Evolutionary conservation across 2,888 invertebrate species (phyloP).

Genomic region (Alitta virens): DNA sequence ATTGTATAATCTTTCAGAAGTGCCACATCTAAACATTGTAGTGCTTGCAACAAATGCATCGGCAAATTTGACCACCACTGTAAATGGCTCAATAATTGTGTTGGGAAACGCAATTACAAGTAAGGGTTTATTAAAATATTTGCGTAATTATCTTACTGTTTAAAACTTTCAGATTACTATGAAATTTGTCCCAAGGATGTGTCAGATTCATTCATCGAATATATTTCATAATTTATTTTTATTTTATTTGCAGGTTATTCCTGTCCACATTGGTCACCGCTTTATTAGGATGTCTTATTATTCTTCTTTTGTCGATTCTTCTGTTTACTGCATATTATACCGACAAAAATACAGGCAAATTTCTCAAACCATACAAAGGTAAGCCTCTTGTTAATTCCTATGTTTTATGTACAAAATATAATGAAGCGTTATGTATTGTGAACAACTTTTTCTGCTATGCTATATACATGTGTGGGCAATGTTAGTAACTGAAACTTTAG

Average conservation of each 20-base stretch:
- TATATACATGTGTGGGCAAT: no score
- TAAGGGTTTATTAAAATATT: constrained; percentile 31
- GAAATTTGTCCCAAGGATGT: no score
- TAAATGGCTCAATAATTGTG: constrained; percentile 98
- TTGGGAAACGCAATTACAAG: constrained; percentile 86
- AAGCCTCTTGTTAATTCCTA: constrained; percentile 16
- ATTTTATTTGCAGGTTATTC: constrained; percentile 44
- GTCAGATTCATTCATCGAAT: no score
- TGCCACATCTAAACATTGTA: constrained; percentile 77
- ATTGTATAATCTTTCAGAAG: constrained; percentile 48
- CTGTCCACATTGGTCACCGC: constrained; percentile 45
- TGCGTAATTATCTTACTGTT: no score
- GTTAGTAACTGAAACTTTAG: no score
- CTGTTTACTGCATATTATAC: constrained; percentile 50
- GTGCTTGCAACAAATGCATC: constrained; percentile 95
- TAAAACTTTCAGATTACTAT: no score
- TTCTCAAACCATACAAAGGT: constrained; percentile 50
- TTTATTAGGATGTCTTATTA: constrained; percentile 39
- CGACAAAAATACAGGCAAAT: constrained; percentile 40
- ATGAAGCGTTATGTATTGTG: no score
- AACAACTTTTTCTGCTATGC: no score
- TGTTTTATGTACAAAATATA: no score
- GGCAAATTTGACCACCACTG: constrained; percentile 95
- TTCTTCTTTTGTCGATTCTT: constrained; percentile 37
- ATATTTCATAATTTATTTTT: no score